These are phyloP conservation scores for Butastur rufipennis DNA, from an alignment of 2,113 vertebrate genomes.

Conservation along the genomic window DNA sequence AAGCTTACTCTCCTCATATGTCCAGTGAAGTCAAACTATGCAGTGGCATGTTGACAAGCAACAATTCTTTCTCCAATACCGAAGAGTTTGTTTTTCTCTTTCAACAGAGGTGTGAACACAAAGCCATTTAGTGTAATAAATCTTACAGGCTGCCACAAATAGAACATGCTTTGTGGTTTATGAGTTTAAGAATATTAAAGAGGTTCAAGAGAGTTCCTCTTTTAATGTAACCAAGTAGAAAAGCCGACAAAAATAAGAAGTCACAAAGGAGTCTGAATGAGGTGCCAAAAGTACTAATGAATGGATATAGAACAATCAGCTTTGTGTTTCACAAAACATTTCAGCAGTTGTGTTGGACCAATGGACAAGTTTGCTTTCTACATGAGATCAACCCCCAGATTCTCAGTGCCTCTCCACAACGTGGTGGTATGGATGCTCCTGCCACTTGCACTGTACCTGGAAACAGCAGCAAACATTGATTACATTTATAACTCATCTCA, in stretches of 20 bases:
- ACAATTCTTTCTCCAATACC: neutral
- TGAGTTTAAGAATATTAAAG: constrained; percentile 8
- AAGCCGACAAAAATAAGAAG: neutral
- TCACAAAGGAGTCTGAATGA: neutral
- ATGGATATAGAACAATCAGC: neutral
- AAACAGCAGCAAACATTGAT: neutral
- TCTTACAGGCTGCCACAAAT: constrained; percentile 12
- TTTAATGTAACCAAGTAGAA: neutral
- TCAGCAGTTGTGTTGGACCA: neutral
- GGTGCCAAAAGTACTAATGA: neutral
- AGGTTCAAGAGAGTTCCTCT: neutral
- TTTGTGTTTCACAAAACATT: neutral
- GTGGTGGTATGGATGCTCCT: rapidly evolving
- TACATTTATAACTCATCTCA: neutral
- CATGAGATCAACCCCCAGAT: neutral
- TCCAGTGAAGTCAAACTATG: neutral
- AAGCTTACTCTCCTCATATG: neutral
- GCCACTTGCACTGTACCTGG: rapidly evolving
- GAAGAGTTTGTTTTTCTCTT: constrained; percentile 38
- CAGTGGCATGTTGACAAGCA: neutral
- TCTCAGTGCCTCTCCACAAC: neutral
- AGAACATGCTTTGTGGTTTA: constrained; percentile 11
- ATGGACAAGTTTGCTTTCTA: neutral
- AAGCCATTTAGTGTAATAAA: constrained; percentile 1
- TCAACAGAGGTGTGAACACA: constrained; percentile 31